Evolutionary conservation across 2,113 vertebrate species (phyloP).

Genomic region (Thamnaconus septentrionalis): DNA sequence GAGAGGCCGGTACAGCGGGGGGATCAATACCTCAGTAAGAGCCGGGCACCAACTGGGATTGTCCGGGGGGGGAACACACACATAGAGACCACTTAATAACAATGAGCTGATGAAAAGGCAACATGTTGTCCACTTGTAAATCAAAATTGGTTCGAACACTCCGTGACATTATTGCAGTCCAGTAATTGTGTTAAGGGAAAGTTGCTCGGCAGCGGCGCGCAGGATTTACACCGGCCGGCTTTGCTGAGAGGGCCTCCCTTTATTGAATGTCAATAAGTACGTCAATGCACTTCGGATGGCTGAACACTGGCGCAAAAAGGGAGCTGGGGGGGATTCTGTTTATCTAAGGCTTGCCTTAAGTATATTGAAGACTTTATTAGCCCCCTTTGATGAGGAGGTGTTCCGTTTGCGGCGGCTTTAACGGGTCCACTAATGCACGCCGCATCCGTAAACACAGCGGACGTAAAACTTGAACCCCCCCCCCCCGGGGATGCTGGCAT

Average conservation of each 20-base stretch:
- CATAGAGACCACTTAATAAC: conserved; percentile 78
- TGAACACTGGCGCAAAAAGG: conserved; percentile 58
- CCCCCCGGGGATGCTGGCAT: conserved; percentile 34
- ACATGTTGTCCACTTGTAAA: conserved; percentile 73
- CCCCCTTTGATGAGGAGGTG: conserved; percentile 69
- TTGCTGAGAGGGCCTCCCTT: conserved; percentile 69
- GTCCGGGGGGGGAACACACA: conserved; percentile 65
- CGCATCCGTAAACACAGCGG: conserved; percentile 37
- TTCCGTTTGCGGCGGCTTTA: conserved; percentile 68
- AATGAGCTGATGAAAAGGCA: conserved; percentile 78
- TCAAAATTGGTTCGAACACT: conserved; percentile 67
- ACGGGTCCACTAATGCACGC: conserved; percentile 52
- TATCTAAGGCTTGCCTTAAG: conserved; percentile 71
- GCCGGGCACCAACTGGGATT: conserved; percentile 71
- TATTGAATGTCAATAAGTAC: conserved; percentile 69
- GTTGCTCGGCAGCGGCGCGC: conserved; percentile 42
- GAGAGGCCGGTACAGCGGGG: conserved; percentile 76
- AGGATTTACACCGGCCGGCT: conserved; percentile 63
- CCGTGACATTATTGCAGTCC: conserved; percentile 60
- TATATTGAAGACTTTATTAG: conserved; percentile 76
- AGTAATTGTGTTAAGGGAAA: conserved; percentile 61
- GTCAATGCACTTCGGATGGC: conserved; percentile 67
- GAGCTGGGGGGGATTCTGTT: conserved; percentile 59
- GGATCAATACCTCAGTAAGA: conserved; percentile 83
- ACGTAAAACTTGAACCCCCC: conserved; percentile 52